Evolutionary conservation across 1,140 invertebrate genomes (phyloP).

Genomic region (Panagrolaimus sp.): DNA sequence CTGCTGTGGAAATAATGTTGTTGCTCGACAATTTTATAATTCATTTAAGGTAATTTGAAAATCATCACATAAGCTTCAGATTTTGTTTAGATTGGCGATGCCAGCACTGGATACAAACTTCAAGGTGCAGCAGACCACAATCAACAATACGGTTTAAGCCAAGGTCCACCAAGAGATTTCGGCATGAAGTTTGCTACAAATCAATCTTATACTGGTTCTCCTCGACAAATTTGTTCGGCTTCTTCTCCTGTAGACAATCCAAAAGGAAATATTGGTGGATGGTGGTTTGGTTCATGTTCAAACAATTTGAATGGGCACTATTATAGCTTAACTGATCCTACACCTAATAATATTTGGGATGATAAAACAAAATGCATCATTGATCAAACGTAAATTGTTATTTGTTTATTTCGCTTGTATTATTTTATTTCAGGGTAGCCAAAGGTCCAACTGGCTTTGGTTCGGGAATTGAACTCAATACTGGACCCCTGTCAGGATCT

Average conservation of each 20-base stretch:
- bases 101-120: neutral
- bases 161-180: neutral
- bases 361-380: neutral
- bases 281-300: conserved; percentile 8
- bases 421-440: neutral
- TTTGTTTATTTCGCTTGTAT: neutral
- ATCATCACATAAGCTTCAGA: too few species aligned
- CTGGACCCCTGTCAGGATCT: neutral
- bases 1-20: neutral
- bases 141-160: neutral
- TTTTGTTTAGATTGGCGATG: neutral
- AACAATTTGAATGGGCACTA: conserved; percentile 6
- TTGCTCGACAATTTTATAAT: neutral
- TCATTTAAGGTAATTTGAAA: neutral
- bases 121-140: neutral
- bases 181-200: neutral
- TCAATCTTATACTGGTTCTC: neutral
- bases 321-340: neutral
- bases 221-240: neutral
- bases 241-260: neutral
- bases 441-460: neutral
- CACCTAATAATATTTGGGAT: too few species aligned
- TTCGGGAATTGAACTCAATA: neutral
- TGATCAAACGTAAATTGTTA: neutral
- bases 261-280: neutral